Evolutionary conservation across 2,797 vertebrate genomes (phyloP).

Genomic region (Poeciliopsis infans): DNA sequence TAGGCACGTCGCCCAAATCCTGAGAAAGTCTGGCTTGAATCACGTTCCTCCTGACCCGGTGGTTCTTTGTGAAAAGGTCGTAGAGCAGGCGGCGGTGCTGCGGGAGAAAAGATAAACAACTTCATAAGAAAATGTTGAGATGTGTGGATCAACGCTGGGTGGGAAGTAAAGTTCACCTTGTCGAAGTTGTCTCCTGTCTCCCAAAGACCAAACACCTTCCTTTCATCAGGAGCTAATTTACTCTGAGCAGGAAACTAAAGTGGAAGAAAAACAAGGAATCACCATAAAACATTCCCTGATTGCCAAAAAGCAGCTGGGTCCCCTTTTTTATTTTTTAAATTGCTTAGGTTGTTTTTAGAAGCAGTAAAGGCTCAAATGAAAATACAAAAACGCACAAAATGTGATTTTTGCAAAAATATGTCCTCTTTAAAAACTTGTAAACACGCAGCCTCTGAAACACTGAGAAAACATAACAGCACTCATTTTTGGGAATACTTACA

Average conservation of each 20-base stretch:
- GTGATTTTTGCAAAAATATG: too few species aligned
- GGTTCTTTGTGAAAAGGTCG: constrained; percentile 93
- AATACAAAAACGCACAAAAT: too few species aligned
- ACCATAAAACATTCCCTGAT: background rate
- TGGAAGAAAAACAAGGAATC: background rate
- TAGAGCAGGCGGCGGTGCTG: constrained; percentile 94
- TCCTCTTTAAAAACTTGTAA: background rate
- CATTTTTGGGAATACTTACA: constrained; percentile 86
- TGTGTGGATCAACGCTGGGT: background rate
- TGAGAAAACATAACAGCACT: background rate
- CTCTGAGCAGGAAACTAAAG: constrained; percentile 95
- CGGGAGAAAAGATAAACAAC: constrained; percentile 3
- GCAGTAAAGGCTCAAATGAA: too few species aligned
- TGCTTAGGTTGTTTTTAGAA: too few species aligned
- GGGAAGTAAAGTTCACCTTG: constrained; percentile 81
- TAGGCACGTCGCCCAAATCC: constrained; percentile 89
- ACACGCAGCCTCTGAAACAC: background rate
- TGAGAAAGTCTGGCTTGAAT: constrained; percentile 87
- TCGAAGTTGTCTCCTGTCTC: constrained; percentile 92
- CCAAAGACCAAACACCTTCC: constrained; percentile 98
- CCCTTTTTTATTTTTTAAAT: too few species aligned
- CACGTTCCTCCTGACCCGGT: constrained; percentile 86
- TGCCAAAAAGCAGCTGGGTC: too few species aligned
- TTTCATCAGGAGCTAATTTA: constrained; percentile 88
- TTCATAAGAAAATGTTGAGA: background rate